A percentile compares a stretch with the other conserved stretches of the same genome.
phyloP scores from a whole-genome alignment of 2,113 vertebrate species.

The Coregonus clupeaformis region DNA sequence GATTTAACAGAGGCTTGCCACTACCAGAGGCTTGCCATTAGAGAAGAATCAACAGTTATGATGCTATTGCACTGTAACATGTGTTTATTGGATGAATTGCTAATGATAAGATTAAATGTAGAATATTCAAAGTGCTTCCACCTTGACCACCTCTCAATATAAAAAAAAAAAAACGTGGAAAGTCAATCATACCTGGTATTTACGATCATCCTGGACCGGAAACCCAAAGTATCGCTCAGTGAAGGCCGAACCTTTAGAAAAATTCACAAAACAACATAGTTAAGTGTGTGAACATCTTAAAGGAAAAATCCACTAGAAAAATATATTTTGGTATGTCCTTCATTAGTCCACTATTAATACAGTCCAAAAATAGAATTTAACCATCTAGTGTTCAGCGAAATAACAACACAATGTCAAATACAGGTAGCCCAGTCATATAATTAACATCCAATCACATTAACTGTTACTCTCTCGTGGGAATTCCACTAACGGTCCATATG shows the following conservation, averaged over 20 bases:
- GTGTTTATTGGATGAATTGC: background rate
- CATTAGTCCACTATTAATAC: too few species aligned
- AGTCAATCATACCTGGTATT: constrained; percentile 57
- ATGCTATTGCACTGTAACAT: background rate
- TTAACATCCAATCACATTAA: too few species aligned
- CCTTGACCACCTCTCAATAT: background rate
- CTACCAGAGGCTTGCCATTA: too few species aligned
- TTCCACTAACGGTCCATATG: too few species aligned
- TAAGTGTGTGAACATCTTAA: background rate
- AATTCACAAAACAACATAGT: constrained; percentile 24
- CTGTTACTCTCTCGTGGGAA: too few species aligned
- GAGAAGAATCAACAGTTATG: too few species aligned
- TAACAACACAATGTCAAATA: too few species aligned
- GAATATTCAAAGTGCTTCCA: background rate
- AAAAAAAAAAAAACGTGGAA: background rate
- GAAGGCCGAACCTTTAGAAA: constrained; percentile 60
- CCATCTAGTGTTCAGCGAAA: too few species aligned
- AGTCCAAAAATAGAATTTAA: too few species aligned
- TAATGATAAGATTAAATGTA: background rate
- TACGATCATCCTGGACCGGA: constrained; percentile 43
- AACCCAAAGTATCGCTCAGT: constrained; percentile 69
- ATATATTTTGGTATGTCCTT: too few species aligned
- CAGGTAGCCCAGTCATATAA: too few species aligned
- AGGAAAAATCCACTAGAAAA: background rate
- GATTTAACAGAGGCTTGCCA: too few species aligned